Percentiles rank a stretch among this genome's conserved stretches.
Conservation (phyloP, 2,888 invertebrate species). For the Stegophylla sp. region DNA sequence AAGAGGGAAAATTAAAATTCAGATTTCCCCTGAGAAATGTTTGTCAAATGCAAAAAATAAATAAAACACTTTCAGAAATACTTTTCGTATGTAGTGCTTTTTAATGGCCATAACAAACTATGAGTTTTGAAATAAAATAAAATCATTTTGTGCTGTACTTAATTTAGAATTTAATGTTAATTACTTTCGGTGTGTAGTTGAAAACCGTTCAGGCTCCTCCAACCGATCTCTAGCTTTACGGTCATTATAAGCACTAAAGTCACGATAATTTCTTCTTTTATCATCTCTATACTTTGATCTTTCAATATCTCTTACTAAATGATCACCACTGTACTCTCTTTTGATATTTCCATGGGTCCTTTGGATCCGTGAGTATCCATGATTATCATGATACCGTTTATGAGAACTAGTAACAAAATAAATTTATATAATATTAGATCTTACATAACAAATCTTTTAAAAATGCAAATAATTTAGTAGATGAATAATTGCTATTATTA, state of each 20-base stretch:
- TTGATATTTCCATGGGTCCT: slow-evolving; percentile 1
- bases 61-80: too few species aligned
- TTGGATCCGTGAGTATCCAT: slow-evolving; percentile 1
- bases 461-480: not conserved
- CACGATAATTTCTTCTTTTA: slow-evolving; percentile 13
- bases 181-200: slow-evolving; percentile 37
- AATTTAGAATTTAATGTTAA: not conserved
- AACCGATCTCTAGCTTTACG: slow-evolving; percentile 21
- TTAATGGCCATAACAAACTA: too few species aligned
- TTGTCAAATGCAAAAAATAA: too few species aligned
- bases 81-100: too few species aligned
- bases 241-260: slow-evolving; percentile 18
- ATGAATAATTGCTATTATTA: not conserved
- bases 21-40: too few species aligned
- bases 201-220: slow-evolving; percentile 22
- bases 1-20: too few species aligned
- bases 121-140: too few species aligned
- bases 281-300: slow-evolving; percentile 23
- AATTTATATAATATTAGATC: too few species aligned
- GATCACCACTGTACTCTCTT: slow-evolving; percentile 37
- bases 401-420: slow-evolving; percentile 9
- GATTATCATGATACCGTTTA: slow-evolving; percentile 20
- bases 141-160: too few species aligned
- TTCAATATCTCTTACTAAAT: slow-evolving; percentile 33
- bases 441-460: too few species aligned